Evolutionary conservation across 2,888 invertebrate species (phyloP), one percentile per base, ranked within the genome.

Genomic region (Synergus itoensis): DNA sequence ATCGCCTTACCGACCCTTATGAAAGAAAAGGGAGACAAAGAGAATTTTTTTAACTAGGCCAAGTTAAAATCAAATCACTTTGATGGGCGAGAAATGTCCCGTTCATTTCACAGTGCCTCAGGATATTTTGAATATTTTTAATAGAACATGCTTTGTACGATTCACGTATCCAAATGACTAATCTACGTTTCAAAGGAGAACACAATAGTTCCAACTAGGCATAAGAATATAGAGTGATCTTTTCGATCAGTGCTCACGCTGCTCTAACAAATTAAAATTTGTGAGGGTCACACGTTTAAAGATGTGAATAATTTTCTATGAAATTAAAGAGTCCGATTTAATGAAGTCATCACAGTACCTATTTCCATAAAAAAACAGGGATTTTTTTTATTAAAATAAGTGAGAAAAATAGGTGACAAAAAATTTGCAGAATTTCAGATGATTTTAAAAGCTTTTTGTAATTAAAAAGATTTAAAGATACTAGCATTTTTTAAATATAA

Each of bases 101-200:
- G 21, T 65, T 67, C 18, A 41, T 67, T 12, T 45, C 18, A 18
- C 45, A 21, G 41, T 18, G 65, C 43, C 65, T 9, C 12, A 43
- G 43, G 65, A 67, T 41, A 18, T 67, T 67, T 43, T 67, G 43
- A 43, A 67, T 41, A 18, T 67, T 67, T 43, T 67, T 43, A 67
- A 45, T 65, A 67, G 65, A 67, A 43, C n/a, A 67, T 41, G 16
- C 41, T 40, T 43, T 43, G 43, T 18, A 12, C 16, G 40, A 43
- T 67, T 67, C 21, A 43, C 65, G 65, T 67, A 43, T 67, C 41
- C 41, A 43, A 67, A 67, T 67, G 12, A 67, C 43, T 67, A 67
- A 67, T 67, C 40, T 67, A n/a, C 18, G 43, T 43, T 11, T 18
- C 12, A 40, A 67, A 67, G 18, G 12, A 18, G 9, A 67, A 67